phyloP scores from a whole-genome alignment of 2,113 vertebrate genomes.

The Verasper variegatus region DNA sequence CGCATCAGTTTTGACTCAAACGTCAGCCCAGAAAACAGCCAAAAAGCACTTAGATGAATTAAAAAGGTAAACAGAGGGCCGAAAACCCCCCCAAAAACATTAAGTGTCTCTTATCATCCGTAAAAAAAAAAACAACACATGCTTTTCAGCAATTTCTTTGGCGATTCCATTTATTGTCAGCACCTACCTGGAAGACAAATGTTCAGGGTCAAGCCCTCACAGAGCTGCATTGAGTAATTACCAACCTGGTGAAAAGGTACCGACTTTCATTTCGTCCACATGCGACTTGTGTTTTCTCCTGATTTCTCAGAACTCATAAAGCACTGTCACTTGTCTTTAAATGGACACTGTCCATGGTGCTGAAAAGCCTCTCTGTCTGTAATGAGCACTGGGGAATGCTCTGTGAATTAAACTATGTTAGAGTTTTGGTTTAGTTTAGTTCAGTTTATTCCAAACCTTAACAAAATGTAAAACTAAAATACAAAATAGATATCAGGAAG shows the following conservation, averaged over 20 bases:
- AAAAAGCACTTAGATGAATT: background rate
- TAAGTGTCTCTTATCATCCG: background rate
- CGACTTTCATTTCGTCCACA: constrained; percentile 7
- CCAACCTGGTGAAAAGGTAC: background rate
- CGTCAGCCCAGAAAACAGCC: background rate
- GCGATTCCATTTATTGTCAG: background rate
- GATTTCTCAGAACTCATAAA: background rate
- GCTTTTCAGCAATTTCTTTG: background rate
- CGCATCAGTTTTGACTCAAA: constrained; percentile 1
- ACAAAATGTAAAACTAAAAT: too few species aligned
- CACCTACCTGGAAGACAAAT: background rate
- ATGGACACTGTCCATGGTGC: constrained; percentile 13
- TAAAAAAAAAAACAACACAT: background rate
- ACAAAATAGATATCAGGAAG: too few species aligned
- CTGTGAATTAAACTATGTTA: background rate
- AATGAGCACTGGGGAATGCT: background rate
- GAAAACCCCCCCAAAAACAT: background rate
- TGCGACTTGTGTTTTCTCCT: background rate
- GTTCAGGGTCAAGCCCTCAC: background rate
- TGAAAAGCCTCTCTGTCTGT: constrained; percentile 10
- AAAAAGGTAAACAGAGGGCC: background rate
- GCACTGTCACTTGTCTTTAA: background rate
- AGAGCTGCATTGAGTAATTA: constrained; percentile 7
- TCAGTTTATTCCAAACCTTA: too few species aligned
- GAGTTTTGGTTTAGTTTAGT: too few species aligned